Conservation (phyloP, 2,797 vertebrate species). For the Enteromius trimaculatus region DNA sequence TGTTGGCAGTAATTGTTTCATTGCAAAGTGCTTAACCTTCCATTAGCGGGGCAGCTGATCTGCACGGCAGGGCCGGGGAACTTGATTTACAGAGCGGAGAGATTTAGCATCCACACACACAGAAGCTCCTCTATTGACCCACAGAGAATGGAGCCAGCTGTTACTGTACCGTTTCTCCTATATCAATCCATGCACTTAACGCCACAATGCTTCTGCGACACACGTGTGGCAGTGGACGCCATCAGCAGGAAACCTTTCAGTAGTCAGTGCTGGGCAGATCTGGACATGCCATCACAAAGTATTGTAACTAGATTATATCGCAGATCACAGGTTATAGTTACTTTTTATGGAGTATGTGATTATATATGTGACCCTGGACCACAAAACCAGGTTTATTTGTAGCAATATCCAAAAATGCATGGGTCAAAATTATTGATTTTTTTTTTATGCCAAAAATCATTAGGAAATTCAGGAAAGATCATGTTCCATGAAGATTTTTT, state of each 20-base stretch:
- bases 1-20: constrained; percentile 64
- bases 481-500: too few species aligned
- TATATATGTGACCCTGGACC: too few species aligned
- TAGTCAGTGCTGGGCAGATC: not conserved
- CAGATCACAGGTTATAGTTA: not conserved
- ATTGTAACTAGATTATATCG: not conserved
- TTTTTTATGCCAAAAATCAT: too few species aligned
- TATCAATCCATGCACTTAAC: constrained; percentile 19
- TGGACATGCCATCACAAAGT: not conserved
- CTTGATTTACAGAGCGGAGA: constrained; percentile 60
- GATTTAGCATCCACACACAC: constrained; percentile 59
- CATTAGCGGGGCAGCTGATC: constrained; percentile 64
- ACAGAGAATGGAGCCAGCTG: constrained; percentile 48
- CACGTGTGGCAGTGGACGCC: not conserved
- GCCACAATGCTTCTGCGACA: constrained; percentile 8
- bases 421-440: too few species aligned
- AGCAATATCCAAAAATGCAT: too few species aligned
- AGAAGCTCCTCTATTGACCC: constrained; percentile 55
- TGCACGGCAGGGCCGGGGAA: constrained; percentile 36
- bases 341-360: not conserved
- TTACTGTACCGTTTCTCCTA: constrained; percentile 43
- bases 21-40: constrained; percentile 66
- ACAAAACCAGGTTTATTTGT: too few species aligned
- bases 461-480: too few species aligned
- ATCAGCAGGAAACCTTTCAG: not conserved